Evolutionary conservation across 1,140 invertebrate species (phyloP), one percentile per base, ranked within the genome.

Genomic region (Micrasema minimum): DNA sequence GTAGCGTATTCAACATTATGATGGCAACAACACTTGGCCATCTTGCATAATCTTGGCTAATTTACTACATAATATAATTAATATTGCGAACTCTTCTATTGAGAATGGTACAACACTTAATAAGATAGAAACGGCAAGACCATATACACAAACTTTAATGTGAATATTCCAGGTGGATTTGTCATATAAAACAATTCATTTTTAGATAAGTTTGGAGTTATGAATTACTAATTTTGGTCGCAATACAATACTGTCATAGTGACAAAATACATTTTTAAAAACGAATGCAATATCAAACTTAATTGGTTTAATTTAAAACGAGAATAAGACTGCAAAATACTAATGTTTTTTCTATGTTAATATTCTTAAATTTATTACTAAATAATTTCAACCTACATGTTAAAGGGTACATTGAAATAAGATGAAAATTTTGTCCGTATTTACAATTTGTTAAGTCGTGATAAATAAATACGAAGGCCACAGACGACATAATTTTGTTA

Each of bases 401-500:
- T 18, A 46, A n/a, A n/a, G n/a, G n/a, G n/a, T n/a, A 31, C 26
- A 31, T 31, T 4, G 26, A 31, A 31, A 31, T 31, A 31, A 31
- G 7, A 51, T 51, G 16, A 11, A 51, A 2, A 20, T 3, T 61
- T 16, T 48, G 46, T 48, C 46, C 18, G 46, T 66, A 51, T 51
- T 35, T 66, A 53, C 64, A 66, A 51, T 51, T 66, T 51, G 45
- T 43, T 38, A 31, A 31, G 16, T 38, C 10, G 38, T 38, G 55
- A 59, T 64, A 64, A 64, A 64, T 46, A 64, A 67, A 67, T 67
- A 57, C 20, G 26, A 67, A 67, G 66, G 66, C 66, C 66, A 67
- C 66, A 57, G 22, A 43, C 4, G 46, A 55, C 66, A 51, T 66
- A 64, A 45, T 64, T 64, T 45, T 64, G 38, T 64, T 64, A 43